Evolutionary conservation across 2,888 invertebrate genomes (phyloP).

Genomic region (Drosophila emarginata): DNA sequence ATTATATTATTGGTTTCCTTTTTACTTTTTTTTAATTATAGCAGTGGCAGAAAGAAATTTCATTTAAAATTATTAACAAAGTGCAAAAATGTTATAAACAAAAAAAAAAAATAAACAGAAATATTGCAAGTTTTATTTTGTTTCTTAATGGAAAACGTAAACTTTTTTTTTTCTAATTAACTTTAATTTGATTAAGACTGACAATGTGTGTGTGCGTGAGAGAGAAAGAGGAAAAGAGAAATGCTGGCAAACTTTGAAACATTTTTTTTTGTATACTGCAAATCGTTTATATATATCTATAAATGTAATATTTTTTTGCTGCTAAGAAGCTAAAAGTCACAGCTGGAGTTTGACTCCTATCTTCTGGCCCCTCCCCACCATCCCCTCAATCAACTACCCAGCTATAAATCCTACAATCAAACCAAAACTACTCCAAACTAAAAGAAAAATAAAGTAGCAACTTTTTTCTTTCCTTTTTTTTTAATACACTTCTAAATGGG

Average conservation of each 20-base stretch:
- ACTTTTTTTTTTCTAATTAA: not conserved
- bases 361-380: not conserved
- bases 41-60: not conserved
- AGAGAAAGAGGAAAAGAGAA: too few species aligned
- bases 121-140: not conserved
- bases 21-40: not conserved
- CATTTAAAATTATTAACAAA: too few species aligned
- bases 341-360: not conserved
- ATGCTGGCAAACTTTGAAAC: too few species aligned
- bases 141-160: not conserved
- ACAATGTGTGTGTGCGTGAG: not conserved
- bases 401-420: slow-evolving; percentile 1
- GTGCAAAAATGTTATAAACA: not conserved
- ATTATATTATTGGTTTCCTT: not conserved
- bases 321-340: not conserved
- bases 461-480: not conserved
- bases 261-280: too few species aligned
- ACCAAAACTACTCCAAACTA: slow-evolving; percentile 4
- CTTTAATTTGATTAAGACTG: not conserved
- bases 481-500: not conserved
- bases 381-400: not conserved
- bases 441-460: not conserved
- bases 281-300: too few species aligned
- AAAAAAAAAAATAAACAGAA: not conserved
- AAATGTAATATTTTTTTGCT: not conserved